phyloP scores from a whole-genome alignment of 1,140 invertebrate species.

The Steinernema khuongi region DNA sequence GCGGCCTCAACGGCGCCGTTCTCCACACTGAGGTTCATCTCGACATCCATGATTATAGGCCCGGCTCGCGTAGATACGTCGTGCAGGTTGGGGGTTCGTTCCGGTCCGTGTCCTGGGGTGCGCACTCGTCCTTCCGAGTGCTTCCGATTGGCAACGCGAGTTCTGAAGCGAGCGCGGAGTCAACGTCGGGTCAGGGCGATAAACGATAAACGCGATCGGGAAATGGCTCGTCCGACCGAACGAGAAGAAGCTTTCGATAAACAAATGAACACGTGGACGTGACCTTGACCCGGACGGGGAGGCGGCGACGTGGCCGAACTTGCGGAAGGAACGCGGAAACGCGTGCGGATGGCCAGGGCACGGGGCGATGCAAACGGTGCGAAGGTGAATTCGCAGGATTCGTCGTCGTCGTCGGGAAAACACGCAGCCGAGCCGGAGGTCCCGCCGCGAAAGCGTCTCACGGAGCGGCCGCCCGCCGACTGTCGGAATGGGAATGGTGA shows the following conservation, averaged over 20 bases:
- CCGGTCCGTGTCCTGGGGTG: background rate
- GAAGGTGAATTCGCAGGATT: background rate
- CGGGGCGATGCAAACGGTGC: background rate
- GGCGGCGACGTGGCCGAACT: background rate
- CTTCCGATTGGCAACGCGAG: background rate
- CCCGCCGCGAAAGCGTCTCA: background rate
- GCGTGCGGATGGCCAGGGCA: background rate
- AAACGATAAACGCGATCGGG: background rate
- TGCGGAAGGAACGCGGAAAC: background rate
- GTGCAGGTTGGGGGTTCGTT: slow-evolving; percentile 11
- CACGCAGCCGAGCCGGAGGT: background rate
- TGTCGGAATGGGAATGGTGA: background rate
- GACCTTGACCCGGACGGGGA: slow-evolving; percentile 9
- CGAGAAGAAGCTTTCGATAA: background rate
- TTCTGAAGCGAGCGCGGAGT: background rate
- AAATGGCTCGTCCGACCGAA: no score
- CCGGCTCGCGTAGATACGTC: slow-evolving; percentile 16
- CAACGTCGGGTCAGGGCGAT: background rate
- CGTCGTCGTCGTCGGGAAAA: background rate
- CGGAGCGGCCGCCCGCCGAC: background rate
- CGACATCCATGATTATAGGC: slow-evolving; percentile 9
- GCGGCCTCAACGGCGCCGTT: background rate
- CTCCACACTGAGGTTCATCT: background rate
- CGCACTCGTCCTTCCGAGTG: background rate
- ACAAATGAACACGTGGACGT: background rate